Percentiles rank a stretch among this genome's conserved stretches.
These are phyloP conservation scores for Herminia tarsipennalis DNA, from an alignment of 2,888 invertebrate genomes.

Conservation along the genomic window DNA sequence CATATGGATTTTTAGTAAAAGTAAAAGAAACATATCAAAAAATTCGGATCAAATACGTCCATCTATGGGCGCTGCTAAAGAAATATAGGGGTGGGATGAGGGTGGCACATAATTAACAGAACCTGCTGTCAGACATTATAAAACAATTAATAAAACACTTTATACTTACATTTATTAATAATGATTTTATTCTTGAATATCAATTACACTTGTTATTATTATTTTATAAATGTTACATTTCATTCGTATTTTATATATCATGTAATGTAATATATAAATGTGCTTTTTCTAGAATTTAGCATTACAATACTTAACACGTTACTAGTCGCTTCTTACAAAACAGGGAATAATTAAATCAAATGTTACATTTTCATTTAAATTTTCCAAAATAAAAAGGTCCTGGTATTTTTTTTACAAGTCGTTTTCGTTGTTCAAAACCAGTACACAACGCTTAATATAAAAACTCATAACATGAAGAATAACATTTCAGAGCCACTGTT, in stretches of 20 bases:
- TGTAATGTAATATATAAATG: conserved; percentile 61
- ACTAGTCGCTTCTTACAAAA: conserved; percentile 27
- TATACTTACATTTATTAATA: conserved; percentile 72
- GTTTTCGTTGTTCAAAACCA: conserved; percentile 52
- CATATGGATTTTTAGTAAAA: no score
- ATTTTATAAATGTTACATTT: conserved; percentile 74
- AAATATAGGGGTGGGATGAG: no score
- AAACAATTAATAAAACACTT: conserved; percentile 55
- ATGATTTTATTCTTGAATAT: conserved; percentile 78
- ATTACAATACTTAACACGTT: conserved; percentile 38
- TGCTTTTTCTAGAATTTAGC: conserved; percentile 54
- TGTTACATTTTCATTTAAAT: conserved; percentile 10
- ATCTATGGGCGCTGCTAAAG: no score
- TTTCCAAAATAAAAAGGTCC: conserved; percentile 4
- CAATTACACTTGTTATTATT: conserved; percentile 77
- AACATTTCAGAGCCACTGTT: conserved; percentile 67
- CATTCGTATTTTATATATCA: conserved; percentile 57
- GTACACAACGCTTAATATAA: conserved; percentile 43
- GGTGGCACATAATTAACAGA: no score
- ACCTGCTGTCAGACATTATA: no score
- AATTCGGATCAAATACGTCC: no score
- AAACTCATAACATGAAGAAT: conserved; percentile 57
- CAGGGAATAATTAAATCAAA: conserved; percentile 12
- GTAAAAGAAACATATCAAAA: no score
- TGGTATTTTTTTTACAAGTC: conserved; percentile 8